Conservation (phyloP, 2,888 invertebrate genomes). For the Cheilosia vulpina region DNA sequence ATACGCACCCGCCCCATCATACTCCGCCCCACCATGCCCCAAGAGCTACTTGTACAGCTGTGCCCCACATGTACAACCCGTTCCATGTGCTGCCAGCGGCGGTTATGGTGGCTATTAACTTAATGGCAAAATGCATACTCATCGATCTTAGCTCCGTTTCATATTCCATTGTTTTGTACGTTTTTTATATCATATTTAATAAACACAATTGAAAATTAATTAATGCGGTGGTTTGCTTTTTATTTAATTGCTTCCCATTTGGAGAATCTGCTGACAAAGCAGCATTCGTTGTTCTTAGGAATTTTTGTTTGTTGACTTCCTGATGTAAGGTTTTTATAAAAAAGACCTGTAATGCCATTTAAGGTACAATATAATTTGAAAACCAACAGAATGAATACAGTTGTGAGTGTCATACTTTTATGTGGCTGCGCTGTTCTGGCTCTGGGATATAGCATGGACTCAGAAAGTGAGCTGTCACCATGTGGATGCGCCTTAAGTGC, state of each 20-base stretch:
- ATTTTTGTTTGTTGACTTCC: constrained; percentile 33
- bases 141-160: constrained; percentile 60
- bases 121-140: constrained; percentile 53
- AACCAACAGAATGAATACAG: constrained; percentile 39
- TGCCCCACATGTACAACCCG: constrained; percentile 76
- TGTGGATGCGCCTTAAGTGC: constrained; percentile 45
- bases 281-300: constrained; percentile 2
- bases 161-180: constrained; percentile 58
- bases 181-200: constrained; percentile 57
- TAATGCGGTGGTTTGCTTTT: constrained; percentile 16
- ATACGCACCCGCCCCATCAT: constrained; percentile 31
- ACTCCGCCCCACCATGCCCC: constrained; percentile 77
- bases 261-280: constrained; percentile 36
- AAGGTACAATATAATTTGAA: constrained; percentile 25
- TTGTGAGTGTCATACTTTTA: constrained; percentile 15
- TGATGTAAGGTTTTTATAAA: constrained; percentile 46
- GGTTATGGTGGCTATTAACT: constrained; percentile 70
- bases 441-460: constrained; percentile 2
- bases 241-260: constrained; percentile 6
- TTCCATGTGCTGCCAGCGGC: constrained; percentile 75
- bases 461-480: neutral
- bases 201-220: constrained; percentile 57
- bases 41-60: constrained; percentile 78
- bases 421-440: constrained; percentile 20
- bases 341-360: constrained; percentile 7